Evolutionary conservation across 2,797 vertebrate genomes (phyloP).

Genomic region (Nasua narica): DNA sequence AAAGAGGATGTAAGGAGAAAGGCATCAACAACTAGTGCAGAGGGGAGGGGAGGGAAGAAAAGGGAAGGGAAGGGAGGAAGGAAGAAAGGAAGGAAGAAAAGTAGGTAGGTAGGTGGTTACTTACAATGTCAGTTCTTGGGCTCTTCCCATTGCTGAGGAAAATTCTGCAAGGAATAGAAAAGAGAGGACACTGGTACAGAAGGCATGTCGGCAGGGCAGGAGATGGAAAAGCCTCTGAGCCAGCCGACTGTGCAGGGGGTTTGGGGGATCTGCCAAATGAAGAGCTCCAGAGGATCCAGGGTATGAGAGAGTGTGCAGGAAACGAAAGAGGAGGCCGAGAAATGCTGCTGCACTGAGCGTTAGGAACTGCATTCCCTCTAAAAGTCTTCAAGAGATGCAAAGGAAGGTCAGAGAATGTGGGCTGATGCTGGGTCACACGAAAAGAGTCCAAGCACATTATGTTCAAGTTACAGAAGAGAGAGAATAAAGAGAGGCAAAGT

Average conservation of each 20-base stretch:
- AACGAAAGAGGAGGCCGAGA: background rate
- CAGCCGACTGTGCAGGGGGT: background rate
- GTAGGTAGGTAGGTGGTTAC: background rate
- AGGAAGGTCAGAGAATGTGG: background rate
- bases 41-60: background rate
- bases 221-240: background rate
- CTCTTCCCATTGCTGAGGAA: background rate
- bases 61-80: no score
- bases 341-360: background rate
- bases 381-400: background rate
- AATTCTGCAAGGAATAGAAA: background rate
- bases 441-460: background rate
- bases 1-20: background rate
- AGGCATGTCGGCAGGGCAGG: background rate
- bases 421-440: background rate
- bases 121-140: background rate
- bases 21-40: background rate
- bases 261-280: background rate
- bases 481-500: background rate
- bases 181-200: background rate
- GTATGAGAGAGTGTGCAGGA: background rate
- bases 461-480: background rate
- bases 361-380: background rate
- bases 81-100: background rate
- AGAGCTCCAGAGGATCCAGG: background rate